Evolutionary conservation across 2,888 invertebrate genomes (phyloP), one percentile per base, ranked within the genome.

Genomic region (Dryocosmus kuriphilus): DNA sequence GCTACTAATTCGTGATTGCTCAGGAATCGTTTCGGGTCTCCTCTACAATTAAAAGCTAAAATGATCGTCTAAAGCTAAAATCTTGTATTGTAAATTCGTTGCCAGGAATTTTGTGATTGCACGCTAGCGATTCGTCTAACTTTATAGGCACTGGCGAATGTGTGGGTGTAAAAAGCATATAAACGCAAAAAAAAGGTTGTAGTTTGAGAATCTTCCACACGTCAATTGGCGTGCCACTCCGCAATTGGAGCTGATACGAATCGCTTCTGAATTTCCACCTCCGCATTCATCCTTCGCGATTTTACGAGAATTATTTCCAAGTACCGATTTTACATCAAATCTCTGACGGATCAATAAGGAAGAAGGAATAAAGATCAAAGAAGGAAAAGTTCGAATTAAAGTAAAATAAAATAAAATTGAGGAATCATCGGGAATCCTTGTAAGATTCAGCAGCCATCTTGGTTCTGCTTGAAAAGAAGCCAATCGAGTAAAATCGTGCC

Each of bases 381-480:
- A n/a, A 55, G 77, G 77, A 79, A 51, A 80, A 77, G 76, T 81
- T 62, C 35, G 78, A 82, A 80, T 73, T 74, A 74, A 79, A 74
- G 62, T 77, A 80, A 35, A 76, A 77, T 78, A 77, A 80, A 32
- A 79, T 77, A 81, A 76, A 79, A 82, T 78, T 77, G 81, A 79
- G 76, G 80, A 78, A 83, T 82, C 81, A 81, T 79, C 73, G 63
- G 65, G 74, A 80, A 78, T 79, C 79, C 83, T 77, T 78, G 82
- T 79, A 74, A 65, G 73, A 76, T 55, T 60, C 65, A 77, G 74
- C 84, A 76, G 87, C 88, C 88, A 88, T 89, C 86, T 89, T 88
- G 85, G 88, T 89, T 89, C 85, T 88, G 87, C 87, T 86, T 84
- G 87, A 85, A 84, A 84, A 85, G 84, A 81, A 84, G 74, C 79